Evolutionary conservation across 2,797 vertebrate species (phyloP).

Genomic region (Geranospiza caerulescens): DNA sequence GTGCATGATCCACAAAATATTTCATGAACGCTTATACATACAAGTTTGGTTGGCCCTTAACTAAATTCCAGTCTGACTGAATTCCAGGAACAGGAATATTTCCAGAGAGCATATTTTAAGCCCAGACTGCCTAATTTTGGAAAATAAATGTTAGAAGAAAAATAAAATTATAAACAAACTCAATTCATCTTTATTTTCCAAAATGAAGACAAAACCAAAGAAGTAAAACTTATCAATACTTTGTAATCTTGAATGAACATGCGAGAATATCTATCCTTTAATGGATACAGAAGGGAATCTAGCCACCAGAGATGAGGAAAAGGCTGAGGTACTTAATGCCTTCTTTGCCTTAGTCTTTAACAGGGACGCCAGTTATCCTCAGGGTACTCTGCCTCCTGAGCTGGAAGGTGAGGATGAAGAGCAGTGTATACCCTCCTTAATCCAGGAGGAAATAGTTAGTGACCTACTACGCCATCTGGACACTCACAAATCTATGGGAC

Average conservation of each 20-base stretch:
- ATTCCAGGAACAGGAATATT: background rate
- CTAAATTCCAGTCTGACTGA: background rate
- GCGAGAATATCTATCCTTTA: too few relatives aligned
- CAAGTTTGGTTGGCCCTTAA: background rate
- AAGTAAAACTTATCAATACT: background rate
- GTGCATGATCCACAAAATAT: background rate
- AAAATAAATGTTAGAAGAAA: background rate
- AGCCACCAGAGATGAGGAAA: too few relatives aligned
- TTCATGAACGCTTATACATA: background rate
- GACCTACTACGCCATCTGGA: too few relatives aligned
- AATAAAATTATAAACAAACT: background rate
- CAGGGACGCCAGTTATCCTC: too few relatives aligned
- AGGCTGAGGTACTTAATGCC: too few relatives aligned
- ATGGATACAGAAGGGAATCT: too few relatives aligned
- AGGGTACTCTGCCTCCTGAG: too few relatives aligned
- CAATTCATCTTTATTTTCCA: background rate
- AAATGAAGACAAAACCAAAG: background rate
- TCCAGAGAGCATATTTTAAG: background rate
- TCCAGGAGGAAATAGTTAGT: too few relatives aligned
- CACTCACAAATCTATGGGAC: too few relatives aligned
- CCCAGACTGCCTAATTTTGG: background rate
- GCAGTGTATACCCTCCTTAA: too few relatives aligned
- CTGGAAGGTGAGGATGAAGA: too few relatives aligned
- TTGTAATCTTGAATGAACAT: background rate
- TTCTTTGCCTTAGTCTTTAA: too few relatives aligned